Evolutionary conservation across 37 sponge, comb jelly and placozoan species (phyloP), one percentile per base, ranked within the genome.

Genomic region (Axinella damicornis): DNA sequence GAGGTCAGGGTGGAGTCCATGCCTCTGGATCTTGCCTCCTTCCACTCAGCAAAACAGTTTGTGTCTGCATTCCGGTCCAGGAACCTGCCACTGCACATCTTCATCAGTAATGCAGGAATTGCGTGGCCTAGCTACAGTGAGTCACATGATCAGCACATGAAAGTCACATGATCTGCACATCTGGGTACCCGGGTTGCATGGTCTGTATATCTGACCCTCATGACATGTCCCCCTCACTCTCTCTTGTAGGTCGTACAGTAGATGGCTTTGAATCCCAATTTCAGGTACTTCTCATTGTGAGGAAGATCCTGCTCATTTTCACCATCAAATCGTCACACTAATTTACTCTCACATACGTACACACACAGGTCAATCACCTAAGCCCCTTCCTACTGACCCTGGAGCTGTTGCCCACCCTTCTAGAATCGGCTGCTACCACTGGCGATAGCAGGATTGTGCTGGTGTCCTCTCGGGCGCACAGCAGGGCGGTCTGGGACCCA

Each of bases 101-200:
- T 91, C n/a, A 77, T 91, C 34, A 81, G 77, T 57, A 91, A 91
- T 84, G 91, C 91, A 77, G 91, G 82, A 41, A 66, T 91, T 34
- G 91, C 85, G 2, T 64, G 54, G 19, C 53, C 73, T n/a, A n/a
- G n/a, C n/a, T n/a, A n/a, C n/a, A n/a, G n/a, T n/a, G n/a, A n/a
- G n/a, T n/a, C n/a, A n/a, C n/a, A n/a, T n/a, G n/a, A n/a, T n/a
- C n/a, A n/a, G n/a, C n/a, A n/a, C n/a, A n/a, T n/a, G n/a, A n/a
- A n/a, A n/a, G n/a, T n/a, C n/a, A n/a, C n/a, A n/a, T n/a, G n/a
- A n/a, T n/a, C n/a, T n/a, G n/a, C n/a, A n/a, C n/a, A n/a, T n/a
- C n/a, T n/a, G n/a, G n/a, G n/a, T n/a, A n/a, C n/a, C n/a, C n/a
- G n/a, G n/a, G n/a, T n/a, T n/a, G n/a, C n/a, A n/a, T n/a, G n/a